Evolutionary conservation across 2,888 invertebrate genomes (phyloP).

Genomic region (Helleia helle): DNA sequence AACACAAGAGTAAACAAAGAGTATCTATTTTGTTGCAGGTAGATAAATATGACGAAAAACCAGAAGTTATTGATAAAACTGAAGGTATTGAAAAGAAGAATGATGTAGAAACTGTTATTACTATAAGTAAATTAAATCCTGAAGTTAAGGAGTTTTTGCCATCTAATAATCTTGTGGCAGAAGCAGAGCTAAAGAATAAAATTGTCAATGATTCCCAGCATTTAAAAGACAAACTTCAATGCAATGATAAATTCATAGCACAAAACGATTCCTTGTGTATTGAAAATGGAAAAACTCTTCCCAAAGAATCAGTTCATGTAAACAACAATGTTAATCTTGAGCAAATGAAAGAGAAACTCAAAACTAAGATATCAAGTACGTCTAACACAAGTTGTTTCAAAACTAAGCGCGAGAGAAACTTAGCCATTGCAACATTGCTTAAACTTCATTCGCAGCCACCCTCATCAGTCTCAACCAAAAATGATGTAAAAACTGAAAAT

Average conservation of each 20-base stretch:
- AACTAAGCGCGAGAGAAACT: slow-evolving; percentile 34
- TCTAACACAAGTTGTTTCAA: slow-evolving; percentile 27
- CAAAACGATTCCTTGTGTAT: neutral
- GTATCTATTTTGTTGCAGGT: slow-evolving; percentile 26
- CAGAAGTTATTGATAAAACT: neutral
- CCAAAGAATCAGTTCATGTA: no score
- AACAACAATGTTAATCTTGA: no score
- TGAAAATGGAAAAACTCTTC: no score
- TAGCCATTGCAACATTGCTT: slow-evolving; percentile 42
- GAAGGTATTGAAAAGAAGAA: neutral
- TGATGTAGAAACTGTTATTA: slow-evolving; percentile 13
- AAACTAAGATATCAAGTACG: slow-evolving; percentile 31
- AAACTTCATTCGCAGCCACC: slow-evolving; percentile 30
- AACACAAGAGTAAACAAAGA: no score
- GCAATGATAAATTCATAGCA: neutral
- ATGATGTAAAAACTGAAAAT: neutral
- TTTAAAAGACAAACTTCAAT: neutral
- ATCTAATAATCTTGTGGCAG: slow-evolving; percentile 4
- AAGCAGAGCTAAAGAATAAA: neutral
- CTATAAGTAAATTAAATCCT: slow-evolving; percentile 43
- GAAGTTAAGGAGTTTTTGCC: slow-evolving; percentile 40
- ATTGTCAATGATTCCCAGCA: neutral
- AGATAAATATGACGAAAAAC: slow-evolving; percentile 15
- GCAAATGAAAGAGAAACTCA: slow-evolving; percentile 28
- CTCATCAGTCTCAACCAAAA: neutral